A percentile compares a stretch with the other conserved stretches of the same genome.
These are phyloP conservation scores for Calidris pygmaea DNA, from an alignment of 2,113 vertebrate genomes.

Conservation along the genomic window DNA sequence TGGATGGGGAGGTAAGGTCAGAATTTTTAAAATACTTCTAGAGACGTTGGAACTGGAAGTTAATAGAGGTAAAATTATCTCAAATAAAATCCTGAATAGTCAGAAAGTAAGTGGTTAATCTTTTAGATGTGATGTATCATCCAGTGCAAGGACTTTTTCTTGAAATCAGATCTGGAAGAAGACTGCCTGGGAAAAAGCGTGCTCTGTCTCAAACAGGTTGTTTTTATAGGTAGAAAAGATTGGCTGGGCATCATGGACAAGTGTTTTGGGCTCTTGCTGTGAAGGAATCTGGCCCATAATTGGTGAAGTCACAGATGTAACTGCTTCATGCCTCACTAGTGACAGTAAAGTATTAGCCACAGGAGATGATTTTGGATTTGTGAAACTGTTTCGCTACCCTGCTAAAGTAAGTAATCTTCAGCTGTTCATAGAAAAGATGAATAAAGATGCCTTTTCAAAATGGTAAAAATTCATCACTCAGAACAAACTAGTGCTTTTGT, in stretches of 20 bases:
- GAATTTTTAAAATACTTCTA: neutral
- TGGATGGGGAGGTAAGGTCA: neutral
- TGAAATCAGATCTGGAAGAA: neutral
- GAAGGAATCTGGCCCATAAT: constrained; percentile 95
- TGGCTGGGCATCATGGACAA: constrained; percentile 94
- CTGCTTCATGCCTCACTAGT: constrained; percentile 87
- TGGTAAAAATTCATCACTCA: neutral
- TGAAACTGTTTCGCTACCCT: constrained; percentile 95
- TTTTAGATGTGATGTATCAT: neutral
- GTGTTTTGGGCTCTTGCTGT: constrained; percentile 90
- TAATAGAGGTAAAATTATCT: neutral
- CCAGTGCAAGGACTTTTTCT: neutral
- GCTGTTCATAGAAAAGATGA: neutral
- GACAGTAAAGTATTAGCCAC: constrained; percentile 91
- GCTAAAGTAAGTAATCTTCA: constrained; percentile 84
- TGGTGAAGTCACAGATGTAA: constrained; percentile 93
- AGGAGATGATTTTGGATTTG: constrained; percentile 96
- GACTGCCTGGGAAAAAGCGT: neutral
- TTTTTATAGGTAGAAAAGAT: constrained; percentile 92
- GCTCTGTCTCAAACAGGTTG: constrained; percentile 12
- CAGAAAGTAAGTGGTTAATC: neutral
- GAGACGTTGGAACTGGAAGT: neutral
- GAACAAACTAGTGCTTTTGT: neutral
- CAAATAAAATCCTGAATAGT: neutral
- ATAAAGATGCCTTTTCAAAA: neutral